Evolutionary conservation across 2,113 vertebrate species (phyloP).

Genomic region (Periophthalmodon schlosseri): DNA sequence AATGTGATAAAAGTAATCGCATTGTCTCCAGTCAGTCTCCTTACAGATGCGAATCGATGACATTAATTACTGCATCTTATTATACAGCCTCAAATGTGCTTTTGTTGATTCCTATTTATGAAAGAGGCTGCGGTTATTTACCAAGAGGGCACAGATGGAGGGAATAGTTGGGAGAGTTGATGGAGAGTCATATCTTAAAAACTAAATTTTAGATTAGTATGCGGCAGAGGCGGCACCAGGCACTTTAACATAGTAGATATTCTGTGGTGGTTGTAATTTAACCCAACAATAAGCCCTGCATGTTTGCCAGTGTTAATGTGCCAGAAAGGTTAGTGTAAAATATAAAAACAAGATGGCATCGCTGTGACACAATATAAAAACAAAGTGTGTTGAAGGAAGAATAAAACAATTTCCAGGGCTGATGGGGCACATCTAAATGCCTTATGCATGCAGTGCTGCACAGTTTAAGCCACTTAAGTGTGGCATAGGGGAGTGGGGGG

Average conservation of each 20-base stretch:
- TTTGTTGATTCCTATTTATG: constrained; percentile 91
- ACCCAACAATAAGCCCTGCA: neutral
- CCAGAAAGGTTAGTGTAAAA: neutral
- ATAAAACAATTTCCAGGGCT: neutral
- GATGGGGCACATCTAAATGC: neutral
- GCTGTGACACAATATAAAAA: constrained; percentile 24
- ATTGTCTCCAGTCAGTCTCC: constrained; percentile 88
- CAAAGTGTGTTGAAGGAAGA: neutral
- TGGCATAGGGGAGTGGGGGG: too few relatives aligned
- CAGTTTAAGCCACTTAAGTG: too few relatives aligned
- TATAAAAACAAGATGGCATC: neutral
- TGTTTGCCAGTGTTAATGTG: neutral
- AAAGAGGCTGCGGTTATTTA: constrained; percentile 77
- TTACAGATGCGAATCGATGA: constrained; percentile 94
- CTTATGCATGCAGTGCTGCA: too few relatives aligned
- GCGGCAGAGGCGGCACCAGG: constrained; percentile 2
- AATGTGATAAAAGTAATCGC: constrained; percentile 96
- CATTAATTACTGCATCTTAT: constrained; percentile 97
- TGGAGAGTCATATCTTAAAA: constrained; percentile 25
- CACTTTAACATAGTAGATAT: constrained; percentile 3
- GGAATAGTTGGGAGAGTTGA: constrained; percentile 14
- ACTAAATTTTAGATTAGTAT: neutral
- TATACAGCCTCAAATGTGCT: constrained; percentile 85
- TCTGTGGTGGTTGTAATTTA: neutral
- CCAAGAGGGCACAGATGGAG: constrained; percentile 52